A percentile compares a stretch with the other conserved stretches of the same genome.
These are phyloP conservation scores for Meta bourneti DNA, from an alignment of 2,888 invertebrate genomes.

Conservation along the genomic window DNA sequence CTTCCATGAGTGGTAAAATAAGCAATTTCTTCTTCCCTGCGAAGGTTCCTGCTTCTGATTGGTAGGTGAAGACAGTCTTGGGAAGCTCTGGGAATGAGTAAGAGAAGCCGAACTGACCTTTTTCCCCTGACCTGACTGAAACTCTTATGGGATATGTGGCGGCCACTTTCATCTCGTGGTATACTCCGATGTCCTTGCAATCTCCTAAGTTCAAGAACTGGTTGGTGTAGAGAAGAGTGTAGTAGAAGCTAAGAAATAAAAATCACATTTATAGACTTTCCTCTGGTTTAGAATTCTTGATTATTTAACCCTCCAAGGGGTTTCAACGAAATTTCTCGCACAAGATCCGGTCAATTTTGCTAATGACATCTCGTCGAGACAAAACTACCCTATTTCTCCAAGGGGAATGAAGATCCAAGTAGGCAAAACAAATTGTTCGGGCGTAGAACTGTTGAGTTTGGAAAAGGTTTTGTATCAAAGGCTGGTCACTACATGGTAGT, in stretches of 20 bases:
- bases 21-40: slow-evolving; percentile 19
- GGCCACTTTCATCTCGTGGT: slow-evolving; percentile 52
- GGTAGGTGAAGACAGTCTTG: slow-evolving; percentile 39
- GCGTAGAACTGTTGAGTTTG: no score
- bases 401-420: no score
- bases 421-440: no score
- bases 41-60: slow-evolving; percentile 70
- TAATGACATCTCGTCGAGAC: no score
- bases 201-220: slow-evolving; percentile 45
- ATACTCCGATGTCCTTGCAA: slow-evolving; percentile 55
- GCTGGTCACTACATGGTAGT: no score
- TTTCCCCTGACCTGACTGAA: not conserved
- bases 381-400: no score
- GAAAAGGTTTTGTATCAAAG: no score
- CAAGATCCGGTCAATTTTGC: no score
- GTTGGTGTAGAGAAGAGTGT: slow-evolving; percentile 19
- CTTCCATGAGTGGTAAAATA: not conserved
- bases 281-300: not conserved
- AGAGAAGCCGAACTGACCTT: not conserved
- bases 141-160: slow-evolving; percentile 35
- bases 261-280: not conserved
- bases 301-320: no score
- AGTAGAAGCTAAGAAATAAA: slow-evolving; percentile 42
- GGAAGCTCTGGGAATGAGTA: slow-evolving; percentile 43
- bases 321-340: no score